Base-by-base conservation (phyloP, 2,797 vertebrate genomes). In the Paratrypauchen microcephalus region DNA sequence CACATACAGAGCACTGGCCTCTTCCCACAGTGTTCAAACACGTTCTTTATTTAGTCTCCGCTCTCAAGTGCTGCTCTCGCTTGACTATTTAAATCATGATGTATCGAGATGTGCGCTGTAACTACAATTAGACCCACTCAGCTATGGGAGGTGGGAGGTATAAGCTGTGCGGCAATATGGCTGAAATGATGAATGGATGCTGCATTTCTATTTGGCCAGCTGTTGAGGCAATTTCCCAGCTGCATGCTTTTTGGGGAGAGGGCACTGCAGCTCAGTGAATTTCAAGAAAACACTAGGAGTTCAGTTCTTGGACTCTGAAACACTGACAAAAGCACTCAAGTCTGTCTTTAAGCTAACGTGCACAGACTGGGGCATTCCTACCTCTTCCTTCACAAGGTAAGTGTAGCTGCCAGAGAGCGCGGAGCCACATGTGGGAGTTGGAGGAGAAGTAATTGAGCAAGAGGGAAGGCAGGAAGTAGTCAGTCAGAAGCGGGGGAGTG, bases 391-490 rank as follows among this genome's bases (percentile, higher is more conserved):
- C 83, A 82, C 84, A 85, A 83, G 81, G 79, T 85, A 84, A 76
- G 72, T 48, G 65, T 78, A 75, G 64, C 73, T 85, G 82, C 82
- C 83, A 88, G 84, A 83, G 76, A 85, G 79, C 60, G 69, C 71
- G 76, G 79, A 86, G 78, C 81, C 79, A 84, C 87, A 90, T 87
- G 89, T 90, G 83, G 87, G 89, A 89, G 87, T 90, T 82, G 80
- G 84, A 85, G 77, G 77, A 88, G 83, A 86, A 86, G 86, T 86
- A 86, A 89, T 87, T 90, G 86, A 88, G 87, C 82, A 87, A 84
- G 80, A 83, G 70, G 73, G 70, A 81, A 82, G 75, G 82, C 83
- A 85, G 85, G 80, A 88, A 87, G 74, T 80, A 76, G 83, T 82
- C 80, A 78, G 78, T 82, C 71, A 85, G 75, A 86, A 69, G 78